Evolutionary conservation across 92 coral and sea anemone genomes (phyloP).

Genomic region (Chrysogorgia sp.): DNA sequence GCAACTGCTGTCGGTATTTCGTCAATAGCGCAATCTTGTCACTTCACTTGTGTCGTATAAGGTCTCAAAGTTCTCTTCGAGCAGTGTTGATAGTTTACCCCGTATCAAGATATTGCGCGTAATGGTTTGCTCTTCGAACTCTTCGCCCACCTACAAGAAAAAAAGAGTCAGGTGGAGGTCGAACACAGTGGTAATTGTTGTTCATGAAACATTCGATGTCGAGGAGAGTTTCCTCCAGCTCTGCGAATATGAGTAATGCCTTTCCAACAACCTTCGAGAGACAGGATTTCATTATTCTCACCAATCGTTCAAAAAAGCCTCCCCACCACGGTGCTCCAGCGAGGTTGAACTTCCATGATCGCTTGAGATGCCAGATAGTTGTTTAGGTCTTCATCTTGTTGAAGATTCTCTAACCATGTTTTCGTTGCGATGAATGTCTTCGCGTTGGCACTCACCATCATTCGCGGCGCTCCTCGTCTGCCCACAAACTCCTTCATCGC

Average conservation of each 20-base stretch:
- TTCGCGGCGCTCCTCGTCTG: constrained; percentile 29
- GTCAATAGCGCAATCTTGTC: constrained; percentile 4
- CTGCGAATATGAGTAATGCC: too few relatives aligned
- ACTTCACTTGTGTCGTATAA: not conserved
- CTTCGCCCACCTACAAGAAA: constrained; percentile 65
- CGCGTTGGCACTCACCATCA: constrained; percentile 62
- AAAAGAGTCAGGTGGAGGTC: constrained; percentile 61
- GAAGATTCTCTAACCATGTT: constrained; percentile 29
- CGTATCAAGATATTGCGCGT: too few relatives aligned
- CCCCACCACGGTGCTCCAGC: not conserved
- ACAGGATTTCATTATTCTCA: too few relatives aligned
- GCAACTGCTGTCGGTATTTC: constrained; percentile 4
- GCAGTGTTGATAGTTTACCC: too few relatives aligned
- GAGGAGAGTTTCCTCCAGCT: too few relatives aligned
- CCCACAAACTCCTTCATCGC: constrained; percentile 51
- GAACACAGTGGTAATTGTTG: too few relatives aligned
- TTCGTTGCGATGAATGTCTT: constrained; percentile 46
- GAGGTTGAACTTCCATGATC: constrained; percentile 63
- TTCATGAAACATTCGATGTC: too few relatives aligned
- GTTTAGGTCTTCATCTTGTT: constrained; percentile 45
- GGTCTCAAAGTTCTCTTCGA: not conserved
- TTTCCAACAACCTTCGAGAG: too few relatives aligned
- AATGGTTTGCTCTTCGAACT: constrained; percentile 12
- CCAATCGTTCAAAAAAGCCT: too few relatives aligned
- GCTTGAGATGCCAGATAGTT: constrained; percentile 55